These are phyloP conservation scores for Ceratitis capitata DNA, from an alignment of 1,140 invertebrate species.

Conservation along the genomic window DNA sequence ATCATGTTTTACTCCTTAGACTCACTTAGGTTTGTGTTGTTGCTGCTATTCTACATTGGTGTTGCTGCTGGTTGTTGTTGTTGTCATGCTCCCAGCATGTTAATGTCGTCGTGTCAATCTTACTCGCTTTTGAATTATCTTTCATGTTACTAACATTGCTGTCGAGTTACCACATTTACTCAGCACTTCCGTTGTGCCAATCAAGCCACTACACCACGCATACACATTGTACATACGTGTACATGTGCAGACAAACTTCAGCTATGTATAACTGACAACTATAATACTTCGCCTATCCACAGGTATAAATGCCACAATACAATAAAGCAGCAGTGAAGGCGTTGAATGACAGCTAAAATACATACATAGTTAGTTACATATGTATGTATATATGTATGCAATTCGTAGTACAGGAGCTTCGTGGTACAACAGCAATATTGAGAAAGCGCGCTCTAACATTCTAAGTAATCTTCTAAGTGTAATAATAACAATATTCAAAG, in stretches of 20 bases:
- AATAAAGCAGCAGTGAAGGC: background rate
- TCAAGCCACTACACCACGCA: background rate
- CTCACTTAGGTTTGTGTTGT: background rate
- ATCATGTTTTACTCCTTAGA: background rate
- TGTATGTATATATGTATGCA: too few species aligned
- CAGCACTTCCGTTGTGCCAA: background rate
- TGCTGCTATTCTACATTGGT: background rate
- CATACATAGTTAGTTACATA: too few species aligned
- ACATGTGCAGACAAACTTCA: background rate
- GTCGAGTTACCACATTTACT: slow-evolving; percentile 21
- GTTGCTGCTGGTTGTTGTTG: background rate
- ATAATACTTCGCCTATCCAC: background rate
- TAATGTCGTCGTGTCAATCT: background rate
- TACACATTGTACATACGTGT: background rate
- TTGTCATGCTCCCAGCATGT: slow-evolving; percentile 3
- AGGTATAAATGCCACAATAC: background rate
- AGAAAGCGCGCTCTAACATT: too few species aligned
- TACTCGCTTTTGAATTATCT: slow-evolving; percentile 24
- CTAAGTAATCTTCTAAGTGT: background rate
- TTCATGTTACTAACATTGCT: background rate
- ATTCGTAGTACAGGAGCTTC: too few species aligned
- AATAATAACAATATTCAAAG: background rate
- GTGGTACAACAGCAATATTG: background rate
- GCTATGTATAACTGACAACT: too few species aligned
- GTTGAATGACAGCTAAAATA: slow-evolving; percentile 29